A percentile compares a stretch with the other conserved stretches of the same genome.
Conservation (phyloP, 2,888 invertebrate species). For the Petrolisthes cinctipes region DNA sequence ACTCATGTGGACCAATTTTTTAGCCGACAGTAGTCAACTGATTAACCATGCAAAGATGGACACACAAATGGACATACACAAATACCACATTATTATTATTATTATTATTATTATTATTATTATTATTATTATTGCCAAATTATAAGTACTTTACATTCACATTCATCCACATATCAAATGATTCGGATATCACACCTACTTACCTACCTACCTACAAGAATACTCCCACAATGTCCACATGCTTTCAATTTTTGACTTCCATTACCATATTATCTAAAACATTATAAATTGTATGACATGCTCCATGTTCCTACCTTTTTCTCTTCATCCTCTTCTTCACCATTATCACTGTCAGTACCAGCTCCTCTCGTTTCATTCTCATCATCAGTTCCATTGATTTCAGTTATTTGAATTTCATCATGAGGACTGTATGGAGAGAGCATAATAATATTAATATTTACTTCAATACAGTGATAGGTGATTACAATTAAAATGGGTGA, state of each 20-base stretch:
- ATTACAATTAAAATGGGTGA: too few relatives aligned
- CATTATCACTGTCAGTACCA: not conserved
- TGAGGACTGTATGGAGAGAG: not conserved
- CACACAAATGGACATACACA: not conserved
- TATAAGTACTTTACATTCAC: not conserved
- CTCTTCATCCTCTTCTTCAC: slow-evolving; percentile 35
- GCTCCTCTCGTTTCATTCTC: not conserved
- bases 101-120: not conserved
- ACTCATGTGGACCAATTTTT: too few relatives aligned
- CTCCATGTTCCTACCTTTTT: slow-evolving; percentile 15
- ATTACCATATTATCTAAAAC: not conserved
- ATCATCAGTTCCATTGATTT: slow-evolving; percentile 17
- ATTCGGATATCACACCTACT: not conserved
- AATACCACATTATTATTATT: not conserved
- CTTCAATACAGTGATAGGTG: not conserved
- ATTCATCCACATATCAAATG: too few relatives aligned
- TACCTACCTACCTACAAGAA: not conserved
- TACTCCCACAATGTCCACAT: too few relatives aligned
- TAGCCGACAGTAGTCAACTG: too few relatives aligned
- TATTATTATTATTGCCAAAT: not conserved
- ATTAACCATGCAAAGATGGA: too few relatives aligned
- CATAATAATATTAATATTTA: not conserved
- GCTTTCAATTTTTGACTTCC: not conserved
- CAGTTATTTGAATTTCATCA: slow-evolving; percentile 37
- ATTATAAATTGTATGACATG: not conserved